Evolutionary conservation across 2,888 invertebrate species (phyloP), one percentile per base, ranked within the genome.

Genomic region (Temnothorax ravouxi): DNA sequence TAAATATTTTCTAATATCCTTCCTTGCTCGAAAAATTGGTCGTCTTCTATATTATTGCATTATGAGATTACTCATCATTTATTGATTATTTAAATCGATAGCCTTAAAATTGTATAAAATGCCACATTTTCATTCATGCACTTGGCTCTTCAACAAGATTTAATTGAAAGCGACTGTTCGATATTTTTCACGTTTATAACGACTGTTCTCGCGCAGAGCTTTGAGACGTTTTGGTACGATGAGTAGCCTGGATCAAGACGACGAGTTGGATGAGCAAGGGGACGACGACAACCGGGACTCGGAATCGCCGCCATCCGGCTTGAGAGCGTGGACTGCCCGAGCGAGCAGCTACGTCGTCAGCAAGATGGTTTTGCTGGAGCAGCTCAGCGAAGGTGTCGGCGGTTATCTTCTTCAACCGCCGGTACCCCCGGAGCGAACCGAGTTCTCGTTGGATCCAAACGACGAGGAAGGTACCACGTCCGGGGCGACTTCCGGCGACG

Each of bases 391-490:
- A 88, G 96, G 96, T 85, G 95, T 95, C 52, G 92, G 93, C 38
- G 94, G 94, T 25, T 93, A 94, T 41, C 88, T 94, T 66, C 88
- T 94, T 38, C 94, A 94, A 47, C 94, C 94, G 2, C 94, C 94
- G 0, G 92, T 92, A 4, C 94, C 94, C 3, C 94, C 94, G 2
- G 95, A 95, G 64, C 92, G 95, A 76, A 94, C 94, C 2, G 94
- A 95, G 84, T 93, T 92, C 77, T 94, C 94, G 0, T 86, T 94
- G 52, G 94, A 95, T 50, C 92, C 93, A 4, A 94, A 94, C 50
- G 96, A 96, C 91, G 98, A 97, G 89, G 98, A 98, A 84, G 97
- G 97, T 6, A 98, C 98, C 92, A 98, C 97, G 0, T 98, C 98
- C 64, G 98, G 97, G 0, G 98, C 97, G 0, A 97, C 97, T 0